Evolutionary conservation across 2,888 invertebrate genomes (phyloP), one percentile per base, ranked within the genome.

Genomic region (Leptothorax acervorum): DNA sequence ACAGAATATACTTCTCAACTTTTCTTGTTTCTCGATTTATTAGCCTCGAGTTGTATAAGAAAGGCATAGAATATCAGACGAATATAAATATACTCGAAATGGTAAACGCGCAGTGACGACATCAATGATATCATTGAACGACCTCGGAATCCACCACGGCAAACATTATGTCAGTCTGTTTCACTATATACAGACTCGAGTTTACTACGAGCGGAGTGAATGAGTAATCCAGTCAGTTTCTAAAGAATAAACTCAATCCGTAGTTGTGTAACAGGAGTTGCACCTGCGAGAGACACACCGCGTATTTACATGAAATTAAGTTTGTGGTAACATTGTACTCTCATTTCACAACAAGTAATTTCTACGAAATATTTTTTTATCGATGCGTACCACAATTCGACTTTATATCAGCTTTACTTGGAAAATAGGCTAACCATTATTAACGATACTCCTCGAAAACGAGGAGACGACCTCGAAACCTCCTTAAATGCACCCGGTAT

Each of bases 81-180:
- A 48, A 60, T 12, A 71, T 71, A 71, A 71, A 81, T 81, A 81
- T 71, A 39, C 60, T 48, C 23, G 23, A 66, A 84, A 51, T 81
- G 65, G 82, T 78, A 74, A 82, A 85, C 57, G 57, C 11, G 48
- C 79, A 84, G 82, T 87, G 88, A 89, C 89, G 90, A 81, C 85
- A 86, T 83, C 89, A 86, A 91, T 93, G 93, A 93, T 93, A 92
- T 93, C 93, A 93, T 90, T 79, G 82, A 62, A 57, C 87, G 93
- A 89, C 92, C 92, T 92, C 91, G 91, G 86, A 83, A 87, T 86
- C 87, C 87, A 88, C 91, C 91, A 92, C 90, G 90, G 90, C 89
- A 90, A 92, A 91, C 88, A 89, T 93, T 92, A 91, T 92, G 91
- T 92, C 92, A 93, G 89, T 79, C 51, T 9, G 23, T 57, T 78